Conservation (phyloP, 2,888 invertebrate species). For the Drosophila anceps region DNA sequence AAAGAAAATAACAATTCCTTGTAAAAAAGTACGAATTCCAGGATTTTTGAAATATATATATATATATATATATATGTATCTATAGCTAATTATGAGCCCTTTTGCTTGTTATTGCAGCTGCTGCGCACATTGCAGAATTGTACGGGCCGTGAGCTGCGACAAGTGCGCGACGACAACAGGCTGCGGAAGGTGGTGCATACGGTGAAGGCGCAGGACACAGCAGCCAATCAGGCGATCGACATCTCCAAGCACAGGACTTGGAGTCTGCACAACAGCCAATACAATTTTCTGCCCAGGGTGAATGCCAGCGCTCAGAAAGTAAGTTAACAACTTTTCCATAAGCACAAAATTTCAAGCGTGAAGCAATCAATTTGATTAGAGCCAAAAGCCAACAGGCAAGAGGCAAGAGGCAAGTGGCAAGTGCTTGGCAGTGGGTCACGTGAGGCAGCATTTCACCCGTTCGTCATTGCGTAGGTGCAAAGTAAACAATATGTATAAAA, state of each 20-base stretch:
- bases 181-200: constrained; percentile 30
- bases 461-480: constrained; percentile 71
- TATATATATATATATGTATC: not conserved
- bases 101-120: constrained; percentile 40
- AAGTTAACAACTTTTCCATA: constrained; percentile 20
- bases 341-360: not conserved
- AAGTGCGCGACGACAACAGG: constrained; percentile 44
- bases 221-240: constrained; percentile 56
- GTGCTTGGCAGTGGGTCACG: constrained; percentile 55
- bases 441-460: constrained; percentile 50
- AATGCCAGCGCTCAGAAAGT: constrained; percentile 37
- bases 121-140: constrained; percentile 54
- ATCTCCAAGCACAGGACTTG: constrained; percentile 51
- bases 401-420: not conserved
- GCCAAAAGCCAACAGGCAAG: constrained; percentile 11
- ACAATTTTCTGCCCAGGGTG: constrained; percentile 73
- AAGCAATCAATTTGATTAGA: constrained; percentile 50
- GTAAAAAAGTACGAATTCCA: too few relatives aligned
- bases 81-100: not conserved
- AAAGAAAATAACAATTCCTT: too few relatives aligned
- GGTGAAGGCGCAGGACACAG: constrained; percentile 19
- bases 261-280: constrained; percentile 55
- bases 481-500: constrained; percentile 19
- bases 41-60: not conserved
- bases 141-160: constrained; percentile 41